Evolutionary conservation across 2,888 invertebrate genomes (phyloP), one percentile per base, ranked within the genome.

Genomic region (Omphaloscelis lunosa): DNA sequence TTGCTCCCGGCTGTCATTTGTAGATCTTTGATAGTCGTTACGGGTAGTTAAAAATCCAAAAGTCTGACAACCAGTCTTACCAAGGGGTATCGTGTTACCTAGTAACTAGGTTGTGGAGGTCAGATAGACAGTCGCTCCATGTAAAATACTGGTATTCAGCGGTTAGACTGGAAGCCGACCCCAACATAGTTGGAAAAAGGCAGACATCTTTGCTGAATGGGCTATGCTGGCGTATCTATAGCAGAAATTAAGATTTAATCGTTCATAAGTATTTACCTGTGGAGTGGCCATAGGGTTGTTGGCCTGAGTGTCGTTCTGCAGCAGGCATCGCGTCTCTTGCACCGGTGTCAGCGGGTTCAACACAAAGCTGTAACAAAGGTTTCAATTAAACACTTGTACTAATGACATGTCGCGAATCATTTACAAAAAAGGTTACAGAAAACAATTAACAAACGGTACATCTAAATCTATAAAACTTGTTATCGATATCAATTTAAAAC

Each of bases 291-390:
- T 98, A 0, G 99, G 99, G 94, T 99, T 99, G 92, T 98, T 98
- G 71, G 99, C 99, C 86, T 98, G 98, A 0, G 99, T 99, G 93
- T 99, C 99, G 95, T 99, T 99, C 95, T 99, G 99, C 89, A 99
- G 97, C 92, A 99, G 98, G 93, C 99, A 99, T 80, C 98, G 97
- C 15, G 99, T 99, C 94, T 99, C 99, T 96, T 99, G 99, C 76
- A 98, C 98, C 2, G 99, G 99, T 81, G 99, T 98, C 92, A 99
- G 94, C 15, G 99, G 99, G 94, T 99, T 99, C 82, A 99, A 97
- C 59, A 99, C 99, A 95, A 99, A 99, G 96, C 99, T 99, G 96
- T 71, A 96, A 97, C 92, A 94, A 95, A 91, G 83, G 84, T 80
- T 45, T 45, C 59, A 79, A 58, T 71, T 82, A 70, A 15, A 58